phyloP scores from a whole-genome alignment of 92 coral and sea anemone genomes.

The Phymanthus crucifer region DNA sequence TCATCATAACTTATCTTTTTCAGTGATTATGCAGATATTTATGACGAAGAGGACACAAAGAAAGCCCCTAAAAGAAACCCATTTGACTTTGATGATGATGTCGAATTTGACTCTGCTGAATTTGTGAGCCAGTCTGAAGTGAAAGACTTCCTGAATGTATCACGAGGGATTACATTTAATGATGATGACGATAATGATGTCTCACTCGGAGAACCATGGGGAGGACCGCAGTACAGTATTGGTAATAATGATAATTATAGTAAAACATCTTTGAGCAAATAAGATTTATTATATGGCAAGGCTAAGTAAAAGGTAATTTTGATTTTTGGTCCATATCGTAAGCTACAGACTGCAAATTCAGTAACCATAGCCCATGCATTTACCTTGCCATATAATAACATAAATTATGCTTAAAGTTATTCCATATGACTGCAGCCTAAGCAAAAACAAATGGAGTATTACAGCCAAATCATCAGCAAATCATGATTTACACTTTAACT shows the following conservation, averaged over 20 bases:
- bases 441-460: too few relatives aligned
- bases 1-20: background rate
- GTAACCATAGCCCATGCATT: too few relatives aligned
- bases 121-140: conserved; percentile 58
- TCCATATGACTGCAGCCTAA: too few relatives aligned
- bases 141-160: conserved; percentile 51
- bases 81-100: conserved; percentile 43
- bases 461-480: too few relatives aligned
- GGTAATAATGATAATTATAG: conserved; percentile 30
- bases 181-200: conserved; percentile 45
- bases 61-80: conserved; percentile 48
- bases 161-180: conserved; percentile 36
- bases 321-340: too few relatives aligned
- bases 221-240: conserved; percentile 70
- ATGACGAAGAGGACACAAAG: conserved; percentile 42
- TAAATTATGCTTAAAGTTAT: too few relatives aligned
- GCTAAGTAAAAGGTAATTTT: too few relatives aligned
- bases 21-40: conserved; percentile 10
- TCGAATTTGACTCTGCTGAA: conserved; percentile 12
- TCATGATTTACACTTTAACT: too few relatives aligned
- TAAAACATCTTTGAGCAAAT: too few relatives aligned
- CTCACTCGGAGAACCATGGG: conserved; percentile 75
- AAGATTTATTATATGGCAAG: too few relatives aligned
- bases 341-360: too few relatives aligned
- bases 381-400: too few relatives aligned